Conservation (phyloP, 2,797 vertebrate genomes). For the Chiloscyllium punctatum region DNA sequence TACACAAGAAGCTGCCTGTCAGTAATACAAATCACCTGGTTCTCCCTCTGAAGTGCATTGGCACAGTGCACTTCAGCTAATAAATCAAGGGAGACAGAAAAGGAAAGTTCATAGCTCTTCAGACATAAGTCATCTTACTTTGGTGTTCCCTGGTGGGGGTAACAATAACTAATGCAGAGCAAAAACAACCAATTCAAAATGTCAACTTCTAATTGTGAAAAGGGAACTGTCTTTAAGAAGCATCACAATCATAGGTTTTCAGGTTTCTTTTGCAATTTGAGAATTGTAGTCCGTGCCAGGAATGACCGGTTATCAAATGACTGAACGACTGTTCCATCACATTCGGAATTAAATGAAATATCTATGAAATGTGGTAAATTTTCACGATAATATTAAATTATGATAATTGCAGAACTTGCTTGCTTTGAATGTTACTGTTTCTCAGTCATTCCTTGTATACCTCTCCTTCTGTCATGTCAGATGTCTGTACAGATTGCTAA, state of each 20-base stretch:
- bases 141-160: neutral
- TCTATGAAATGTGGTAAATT: neutral
- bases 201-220: neutral
- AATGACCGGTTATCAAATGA: neutral
- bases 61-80: conserved; percentile 1
- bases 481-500: conserved; percentile 5
- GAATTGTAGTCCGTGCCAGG: neutral
- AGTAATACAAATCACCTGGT: conserved; percentile 1
- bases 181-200: neutral
- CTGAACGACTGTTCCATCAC: neutral
- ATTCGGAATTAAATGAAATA: neutral
- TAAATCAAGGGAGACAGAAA: conserved; percentile 5
- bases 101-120: neutral
- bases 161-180: neutral
- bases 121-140: neutral
- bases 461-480: neutral
- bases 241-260: neutral
- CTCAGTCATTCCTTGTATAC: conserved; percentile 8
- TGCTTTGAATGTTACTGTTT: neutral
- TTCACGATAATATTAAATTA: neutral
- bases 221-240: neutral
- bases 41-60: neutral
- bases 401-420: neutral
- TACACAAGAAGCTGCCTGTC: neutral
- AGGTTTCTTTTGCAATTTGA: neutral